Evolutionary conservation across 2,888 invertebrate genomes (phyloP).

Genomic region (Epirrita christyi): DNA sequence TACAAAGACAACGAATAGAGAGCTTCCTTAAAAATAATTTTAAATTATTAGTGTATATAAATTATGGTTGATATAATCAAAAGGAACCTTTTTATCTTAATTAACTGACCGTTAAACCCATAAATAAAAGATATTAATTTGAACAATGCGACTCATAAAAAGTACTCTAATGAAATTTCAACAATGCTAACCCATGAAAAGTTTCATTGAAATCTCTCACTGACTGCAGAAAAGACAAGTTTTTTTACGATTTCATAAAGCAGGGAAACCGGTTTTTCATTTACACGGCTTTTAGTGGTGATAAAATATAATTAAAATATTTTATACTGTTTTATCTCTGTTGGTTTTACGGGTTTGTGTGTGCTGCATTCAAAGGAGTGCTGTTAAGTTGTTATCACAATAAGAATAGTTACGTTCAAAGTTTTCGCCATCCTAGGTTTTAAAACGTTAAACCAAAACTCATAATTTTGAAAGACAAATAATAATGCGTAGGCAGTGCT

Average conservation of each 20-base stretch:
- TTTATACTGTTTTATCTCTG: slow-evolving; percentile 77
- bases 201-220: slow-evolving; percentile 43
- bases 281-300: slow-evolving; percentile 81
- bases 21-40: too few relatives aligned
- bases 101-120: slow-evolving; percentile 27
- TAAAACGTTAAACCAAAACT: too few relatives aligned
- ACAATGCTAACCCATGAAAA: slow-evolving; percentile 78
- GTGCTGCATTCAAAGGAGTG: slow-evolving; percentile 64
- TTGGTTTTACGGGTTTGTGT: slow-evolving; percentile 69
- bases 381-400: slow-evolving; percentile 50
- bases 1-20: too few relatives aligned
- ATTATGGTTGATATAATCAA: background rate
- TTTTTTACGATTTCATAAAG: slow-evolving; percentile 83
- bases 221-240: slow-evolving; percentile 67
- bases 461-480: too few relatives aligned
- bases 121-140: slow-evolving; percentile 28
- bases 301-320: slow-evolving; percentile 85
- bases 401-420: slow-evolving; percentile 24
- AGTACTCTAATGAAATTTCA: slow-evolving; percentile 66
- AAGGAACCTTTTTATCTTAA: slow-evolving; percentile 17
- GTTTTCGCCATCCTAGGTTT: too few relatives aligned
- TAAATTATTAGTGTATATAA: too few relatives aligned
- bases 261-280: slow-evolving; percentile 81
- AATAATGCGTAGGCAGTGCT: background rate
- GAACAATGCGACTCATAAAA: slow-evolving; percentile 29